phyloP scores from a whole-genome alignment of 2,113 vertebrate species.

The Bos javanicus region DNA sequence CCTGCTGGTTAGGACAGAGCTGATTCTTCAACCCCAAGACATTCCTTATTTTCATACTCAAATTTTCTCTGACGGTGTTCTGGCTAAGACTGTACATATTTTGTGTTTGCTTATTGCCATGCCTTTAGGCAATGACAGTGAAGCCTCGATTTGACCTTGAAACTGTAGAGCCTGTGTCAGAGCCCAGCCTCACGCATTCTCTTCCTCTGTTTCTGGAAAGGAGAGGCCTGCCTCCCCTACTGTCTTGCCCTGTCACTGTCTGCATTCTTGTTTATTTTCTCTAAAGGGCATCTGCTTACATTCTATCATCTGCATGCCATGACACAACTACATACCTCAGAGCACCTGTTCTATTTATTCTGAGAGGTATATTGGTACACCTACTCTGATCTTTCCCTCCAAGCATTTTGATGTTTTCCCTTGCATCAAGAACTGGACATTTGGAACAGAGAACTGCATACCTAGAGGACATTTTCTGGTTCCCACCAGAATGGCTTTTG shows the following conservation, averaged over 20 bases:
- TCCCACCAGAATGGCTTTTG: background rate
- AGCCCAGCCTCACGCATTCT: background rate
- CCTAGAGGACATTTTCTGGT: background rate
- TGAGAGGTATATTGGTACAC: background rate
- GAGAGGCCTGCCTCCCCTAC: background rate
- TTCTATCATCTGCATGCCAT: background rate
- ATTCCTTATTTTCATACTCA: background rate
- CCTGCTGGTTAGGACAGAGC: background rate
- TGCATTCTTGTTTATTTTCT: background rate
- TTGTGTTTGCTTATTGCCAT: slow-evolving; percentile 1
- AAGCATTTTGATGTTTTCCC: background rate
- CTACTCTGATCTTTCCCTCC: background rate
- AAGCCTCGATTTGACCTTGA: slow-evolving; percentile 21
- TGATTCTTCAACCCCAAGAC: background rate
- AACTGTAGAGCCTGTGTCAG: background rate
- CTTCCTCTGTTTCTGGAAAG: background rate
- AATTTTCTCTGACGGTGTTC: background rate
- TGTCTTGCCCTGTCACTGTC: background rate
- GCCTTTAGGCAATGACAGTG: background rate
- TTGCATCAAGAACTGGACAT: background rate
- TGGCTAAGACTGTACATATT: background rate
- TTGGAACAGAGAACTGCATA: background rate
- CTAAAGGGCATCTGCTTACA: background rate
- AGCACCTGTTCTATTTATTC: background rate
- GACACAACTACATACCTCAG: background rate